phyloP scores from a whole-genome alignment of 2,888 invertebrate genomes.

The Mantis religiosa region DNA sequence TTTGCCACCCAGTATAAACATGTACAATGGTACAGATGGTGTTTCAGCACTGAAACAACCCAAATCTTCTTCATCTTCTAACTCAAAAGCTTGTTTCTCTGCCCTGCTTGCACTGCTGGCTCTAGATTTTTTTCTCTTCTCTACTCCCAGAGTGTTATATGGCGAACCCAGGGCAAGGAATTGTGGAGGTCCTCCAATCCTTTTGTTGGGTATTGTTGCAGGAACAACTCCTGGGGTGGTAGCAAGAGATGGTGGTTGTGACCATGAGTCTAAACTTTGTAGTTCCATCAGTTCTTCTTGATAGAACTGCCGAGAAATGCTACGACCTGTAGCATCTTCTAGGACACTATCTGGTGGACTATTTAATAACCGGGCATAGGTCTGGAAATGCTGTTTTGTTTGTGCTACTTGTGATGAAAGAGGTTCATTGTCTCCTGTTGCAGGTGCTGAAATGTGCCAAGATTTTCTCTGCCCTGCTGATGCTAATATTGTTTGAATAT shows the following conservation, averaged over 20 bases:
- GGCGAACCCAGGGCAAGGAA: constrained; percentile 41
- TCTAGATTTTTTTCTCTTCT: constrained; percentile 41
- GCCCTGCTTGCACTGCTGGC: constrained; percentile 57
- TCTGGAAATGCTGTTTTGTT: constrained; percentile 31
- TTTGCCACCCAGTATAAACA: constrained; percentile 73
- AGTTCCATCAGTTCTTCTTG: constrained; percentile 40
- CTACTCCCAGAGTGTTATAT: constrained; percentile 30
- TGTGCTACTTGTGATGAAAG: constrained; percentile 29
- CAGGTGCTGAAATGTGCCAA: constrained; percentile 25
- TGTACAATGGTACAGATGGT: constrained; percentile 53
- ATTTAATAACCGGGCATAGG: constrained; percentile 49
- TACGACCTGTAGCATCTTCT: constrained; percentile 48
- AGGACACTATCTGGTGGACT: constrained; percentile 63
- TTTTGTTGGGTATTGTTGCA: constrained; percentile 41
- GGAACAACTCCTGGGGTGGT: not conserved
- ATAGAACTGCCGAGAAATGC: constrained; percentile 36
- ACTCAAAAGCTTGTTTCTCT: constrained; percentile 38
- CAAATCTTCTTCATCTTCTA: constrained; percentile 33
- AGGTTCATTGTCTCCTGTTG: constrained; percentile 35
- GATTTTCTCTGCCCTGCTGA: constrained; percentile 28
- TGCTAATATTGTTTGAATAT: constrained; percentile 46
- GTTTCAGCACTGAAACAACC: constrained; percentile 22
- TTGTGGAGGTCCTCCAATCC: constrained; percentile 16
- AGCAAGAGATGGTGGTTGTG: constrained; percentile 11
- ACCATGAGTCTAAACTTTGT: constrained; percentile 31